A percentile compares a stretch with the other conserved stretches of the same genome.
Evolutionary conservation across 2,113 vertebrate genomes (phyloP).

Genomic region (Hemiprocne comata): DNA sequence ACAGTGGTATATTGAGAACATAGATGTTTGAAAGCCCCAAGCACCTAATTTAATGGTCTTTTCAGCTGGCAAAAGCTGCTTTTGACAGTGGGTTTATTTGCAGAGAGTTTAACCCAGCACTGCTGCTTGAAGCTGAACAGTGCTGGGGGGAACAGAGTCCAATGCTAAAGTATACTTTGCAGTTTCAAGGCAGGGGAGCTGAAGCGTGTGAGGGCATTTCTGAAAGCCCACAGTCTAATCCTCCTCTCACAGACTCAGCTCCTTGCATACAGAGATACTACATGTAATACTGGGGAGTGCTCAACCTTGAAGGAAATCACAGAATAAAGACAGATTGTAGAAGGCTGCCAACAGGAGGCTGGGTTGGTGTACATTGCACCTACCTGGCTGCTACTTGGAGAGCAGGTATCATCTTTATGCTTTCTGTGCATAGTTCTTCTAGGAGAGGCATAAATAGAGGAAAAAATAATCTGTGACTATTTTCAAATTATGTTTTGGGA

Average conservation of each 20-base stretch:
- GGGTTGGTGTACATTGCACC: background rate
- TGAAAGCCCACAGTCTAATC: background rate
- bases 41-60: constrained; percentile 60
- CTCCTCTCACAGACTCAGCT: background rate
- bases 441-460: background rate
- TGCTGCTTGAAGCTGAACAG: constrained; percentile 43
- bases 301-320: background rate
- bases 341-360: accelerated
- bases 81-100: constrained; percentile 29
- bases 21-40: constrained; percentile 27
- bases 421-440: background rate
- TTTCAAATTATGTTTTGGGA: background rate
- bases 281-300: accelerated
- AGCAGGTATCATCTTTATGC: background rate
- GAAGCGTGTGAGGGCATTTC: background rate
- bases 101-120: constrained; percentile 54
- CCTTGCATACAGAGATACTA: background rate
- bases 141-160: background rate
- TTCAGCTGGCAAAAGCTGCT: constrained; percentile 62
- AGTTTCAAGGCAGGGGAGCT: constrained; percentile 7
- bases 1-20: background rate
- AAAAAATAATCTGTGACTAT: background rate
- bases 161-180: background rate
- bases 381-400: background rate
- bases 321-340: background rate